phyloP scores from a whole-genome alignment of 2,113 vertebrate genomes.

The Lontra canadensis region DNA sequence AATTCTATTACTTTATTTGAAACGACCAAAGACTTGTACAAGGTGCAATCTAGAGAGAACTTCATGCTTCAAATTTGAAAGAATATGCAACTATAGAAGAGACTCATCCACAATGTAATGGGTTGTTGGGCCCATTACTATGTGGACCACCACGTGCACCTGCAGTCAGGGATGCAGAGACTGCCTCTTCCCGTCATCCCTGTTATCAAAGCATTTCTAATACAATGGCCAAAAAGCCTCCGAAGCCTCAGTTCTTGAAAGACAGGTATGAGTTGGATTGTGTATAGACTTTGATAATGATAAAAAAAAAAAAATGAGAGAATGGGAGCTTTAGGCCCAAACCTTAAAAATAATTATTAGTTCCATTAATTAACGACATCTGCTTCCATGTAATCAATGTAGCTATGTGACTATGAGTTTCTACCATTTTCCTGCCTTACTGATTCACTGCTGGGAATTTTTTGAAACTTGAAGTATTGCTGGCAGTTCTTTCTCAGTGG shows the following conservation, averaged over 20 bases:
- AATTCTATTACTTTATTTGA: conserved; percentile 6
- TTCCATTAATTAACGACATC: neutral
- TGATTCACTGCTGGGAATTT: neutral
- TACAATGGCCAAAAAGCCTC: neutral
- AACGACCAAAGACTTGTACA: neutral
- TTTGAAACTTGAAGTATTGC: neutral
- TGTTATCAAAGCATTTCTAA: neutral
- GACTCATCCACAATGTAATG: neutral
- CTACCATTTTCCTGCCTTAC: neutral
- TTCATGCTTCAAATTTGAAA: neutral
- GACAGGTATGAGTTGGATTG: neutral
- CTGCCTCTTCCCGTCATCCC: neutral
- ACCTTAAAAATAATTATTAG: neutral
- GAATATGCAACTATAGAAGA: neutral
- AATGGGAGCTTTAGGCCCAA: neutral
- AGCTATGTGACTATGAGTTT: neutral
- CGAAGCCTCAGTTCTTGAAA: neutral
- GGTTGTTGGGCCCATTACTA: neutral
- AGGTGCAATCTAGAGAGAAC: neutral
- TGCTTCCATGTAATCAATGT: neutral
- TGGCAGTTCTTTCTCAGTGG: neutral
- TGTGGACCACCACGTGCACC: neutral
- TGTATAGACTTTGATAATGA: neutral
- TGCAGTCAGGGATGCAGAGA: neutral
- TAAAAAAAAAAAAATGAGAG: neutral